Conservation (phyloP, 2,888 invertebrate species). For the Cremastinae sp. region DNA sequence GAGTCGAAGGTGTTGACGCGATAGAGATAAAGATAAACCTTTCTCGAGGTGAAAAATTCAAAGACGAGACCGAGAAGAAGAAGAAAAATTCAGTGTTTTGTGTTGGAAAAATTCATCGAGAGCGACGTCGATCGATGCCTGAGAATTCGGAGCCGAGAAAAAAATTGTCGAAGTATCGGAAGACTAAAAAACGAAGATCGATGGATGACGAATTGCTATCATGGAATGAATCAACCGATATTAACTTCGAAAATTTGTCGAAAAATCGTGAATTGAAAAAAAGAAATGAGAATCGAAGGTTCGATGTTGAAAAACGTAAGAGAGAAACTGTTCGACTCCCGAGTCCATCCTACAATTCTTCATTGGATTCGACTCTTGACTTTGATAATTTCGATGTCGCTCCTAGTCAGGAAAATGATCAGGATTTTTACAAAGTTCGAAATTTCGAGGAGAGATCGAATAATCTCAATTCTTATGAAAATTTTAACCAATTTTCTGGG, state of each 20-base stretch:
- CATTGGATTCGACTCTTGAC: conserved; percentile 62
- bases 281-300: neutral
- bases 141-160: conserved; percentile 38
- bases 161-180: conserved; percentile 15
- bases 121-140: conserved; percentile 62
- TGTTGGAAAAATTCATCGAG: conserved; percentile 52
- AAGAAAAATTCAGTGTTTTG: conserved; percentile 29
- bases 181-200: conserved; percentile 40
- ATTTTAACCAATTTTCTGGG: conserved; percentile 46
- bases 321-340: conserved; percentile 39
- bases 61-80: conserved; percentile 39
- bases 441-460: conserved; percentile 50
- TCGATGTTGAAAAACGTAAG: conserved; percentile 5
- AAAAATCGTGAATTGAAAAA: neutral
- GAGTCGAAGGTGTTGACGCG: conserved; percentile 67
- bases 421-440: conserved; percentile 37
- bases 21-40: conserved; percentile 78
- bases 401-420: conserved; percentile 59
- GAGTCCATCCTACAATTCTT: conserved; percentile 50
- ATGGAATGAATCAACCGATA: conserved; percentile 19
- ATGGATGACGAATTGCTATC: conserved; percentile 50
- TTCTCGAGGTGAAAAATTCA: conserved; percentile 71
- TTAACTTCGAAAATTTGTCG: conserved; percentile 24
- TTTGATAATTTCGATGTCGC: conserved; percentile 70
- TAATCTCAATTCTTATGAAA: conserved; percentile 33